These are phyloP conservation scores for Netelia melanura DNA, from an alignment of 2,888 invertebrate species.

Conservation along the genomic window DNA sequence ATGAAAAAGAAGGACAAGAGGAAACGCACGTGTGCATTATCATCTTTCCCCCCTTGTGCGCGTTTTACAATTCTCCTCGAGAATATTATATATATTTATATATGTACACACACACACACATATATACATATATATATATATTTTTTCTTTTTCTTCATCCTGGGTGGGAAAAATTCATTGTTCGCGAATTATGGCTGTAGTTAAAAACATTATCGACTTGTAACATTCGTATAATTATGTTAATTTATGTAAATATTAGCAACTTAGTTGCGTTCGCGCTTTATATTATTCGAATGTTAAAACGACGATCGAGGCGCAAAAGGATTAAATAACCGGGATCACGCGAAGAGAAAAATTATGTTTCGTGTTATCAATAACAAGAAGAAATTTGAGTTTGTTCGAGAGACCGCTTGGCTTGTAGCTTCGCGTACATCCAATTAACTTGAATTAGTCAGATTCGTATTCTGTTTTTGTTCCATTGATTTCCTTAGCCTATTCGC, in stretches of 20 bases:
- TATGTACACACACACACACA: background rate
- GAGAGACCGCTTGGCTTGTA: conserved; percentile 57
- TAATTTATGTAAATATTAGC: conserved; percentile 81
- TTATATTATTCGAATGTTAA: conserved; percentile 43
- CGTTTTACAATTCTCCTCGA: conserved; percentile 19
- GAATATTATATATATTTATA: too few relatives aligned
- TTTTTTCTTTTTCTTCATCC: conserved; percentile 32
- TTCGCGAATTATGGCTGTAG: conserved; percentile 57
- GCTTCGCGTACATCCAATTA: conserved; percentile 40
- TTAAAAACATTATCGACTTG: conserved; percentile 73
- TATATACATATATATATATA: background rate
- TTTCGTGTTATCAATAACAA: background rate
- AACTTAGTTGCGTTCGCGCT: conserved; percentile 70
- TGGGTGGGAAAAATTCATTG: conserved; percentile 29
- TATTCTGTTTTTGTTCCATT: conserved; percentile 38
- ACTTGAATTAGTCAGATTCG: conserved; percentile 41
- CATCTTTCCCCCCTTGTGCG: conserved; percentile 40
- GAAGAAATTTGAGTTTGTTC: conserved; percentile 48
- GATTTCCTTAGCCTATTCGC: conserved; percentile 33
- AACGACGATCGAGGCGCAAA: conserved; percentile 43
- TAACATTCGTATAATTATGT: conserved; percentile 75
- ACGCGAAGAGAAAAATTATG: conserved; percentile 20
- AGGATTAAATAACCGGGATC: conserved; percentile 34
- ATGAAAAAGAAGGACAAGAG: conserved; percentile 19
- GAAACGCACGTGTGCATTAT: conserved; percentile 24